Evolutionary conservation across 2,797 vertebrate species (phyloP).

Genomic region (Acanthurus tractus): DNA sequence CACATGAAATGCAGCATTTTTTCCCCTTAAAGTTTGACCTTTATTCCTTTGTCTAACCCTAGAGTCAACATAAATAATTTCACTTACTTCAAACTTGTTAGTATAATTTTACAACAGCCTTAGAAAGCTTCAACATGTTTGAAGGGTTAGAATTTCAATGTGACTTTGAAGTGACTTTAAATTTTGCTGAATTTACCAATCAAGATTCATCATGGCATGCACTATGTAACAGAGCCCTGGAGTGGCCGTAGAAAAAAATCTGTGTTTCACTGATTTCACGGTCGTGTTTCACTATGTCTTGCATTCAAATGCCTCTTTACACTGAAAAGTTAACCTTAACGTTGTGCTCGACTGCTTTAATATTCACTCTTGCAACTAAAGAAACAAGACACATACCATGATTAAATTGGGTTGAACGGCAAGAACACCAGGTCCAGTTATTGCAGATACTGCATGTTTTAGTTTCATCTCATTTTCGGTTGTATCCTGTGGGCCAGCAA

Average conservation of each 20-base stretch:
- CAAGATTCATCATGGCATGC: background rate
- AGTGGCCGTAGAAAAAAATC: too few relatives aligned
- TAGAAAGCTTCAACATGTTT: background rate
- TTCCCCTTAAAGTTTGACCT: background rate
- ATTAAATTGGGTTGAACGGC: constrained; percentile 2
- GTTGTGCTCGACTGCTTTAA: background rate
- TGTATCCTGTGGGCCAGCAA: constrained; percentile 37
- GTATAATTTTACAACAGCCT: background rate
- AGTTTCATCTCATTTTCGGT: constrained; percentile 14
- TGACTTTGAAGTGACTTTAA: background rate
- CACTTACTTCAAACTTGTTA: background rate
- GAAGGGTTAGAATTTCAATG: background rate
- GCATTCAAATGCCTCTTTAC: background rate
- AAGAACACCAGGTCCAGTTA: constrained; percentile 13
- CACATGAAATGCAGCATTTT: too few relatives aligned
- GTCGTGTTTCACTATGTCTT: too few relatives aligned
- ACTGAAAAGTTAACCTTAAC: background rate
- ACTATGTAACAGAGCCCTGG: background rate
- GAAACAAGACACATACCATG: background rate
- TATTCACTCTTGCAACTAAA: background rate
- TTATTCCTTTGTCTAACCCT: too few relatives aligned
- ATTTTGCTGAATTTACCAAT: background rate
- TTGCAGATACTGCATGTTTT: constrained; percentile 25
- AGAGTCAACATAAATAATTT: background rate
- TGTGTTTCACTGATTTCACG: too few relatives aligned